Percentiles rank a stretch among this genome's conserved stretches.
Conservation (phyloP, 2,113 vertebrate species). For the Actinemys pallida region DNA sequence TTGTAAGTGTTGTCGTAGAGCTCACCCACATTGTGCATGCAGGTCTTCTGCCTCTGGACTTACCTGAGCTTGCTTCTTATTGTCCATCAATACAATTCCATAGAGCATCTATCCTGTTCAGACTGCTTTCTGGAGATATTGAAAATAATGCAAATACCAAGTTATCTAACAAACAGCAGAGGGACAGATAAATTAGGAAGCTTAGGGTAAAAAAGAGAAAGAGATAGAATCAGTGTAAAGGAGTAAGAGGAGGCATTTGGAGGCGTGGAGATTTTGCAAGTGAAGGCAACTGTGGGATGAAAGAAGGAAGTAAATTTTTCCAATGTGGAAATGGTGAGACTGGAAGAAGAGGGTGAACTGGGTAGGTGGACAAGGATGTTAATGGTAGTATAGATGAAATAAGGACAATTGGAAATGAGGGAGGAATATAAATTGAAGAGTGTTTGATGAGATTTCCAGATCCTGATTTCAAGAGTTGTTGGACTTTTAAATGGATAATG, state of each 20-base stretch:
- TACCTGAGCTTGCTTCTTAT: not conserved
- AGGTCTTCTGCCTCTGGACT: not conserved
- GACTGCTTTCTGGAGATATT: not conserved
- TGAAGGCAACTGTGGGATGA: rapidly evolving
- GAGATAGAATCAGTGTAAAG: not conserved
- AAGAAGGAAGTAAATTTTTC: not conserved
- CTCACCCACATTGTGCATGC: conserved; percentile 9
- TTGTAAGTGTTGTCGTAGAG: not conserved
- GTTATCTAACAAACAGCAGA: not conserved
- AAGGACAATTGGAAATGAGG: not conserved
- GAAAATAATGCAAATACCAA: not conserved
- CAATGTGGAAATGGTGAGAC: too few relatives aligned
- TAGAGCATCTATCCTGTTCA: not conserved
- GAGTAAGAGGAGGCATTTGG: not conserved
- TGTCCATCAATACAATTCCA: not conserved
- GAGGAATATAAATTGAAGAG: not conserved
- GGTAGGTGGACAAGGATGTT: not conserved
- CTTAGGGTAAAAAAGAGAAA: not conserved
- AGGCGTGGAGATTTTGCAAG: not conserved
- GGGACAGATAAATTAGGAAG: not conserved
- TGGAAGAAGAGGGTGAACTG: not conserved
- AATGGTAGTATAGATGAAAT: not conserved
- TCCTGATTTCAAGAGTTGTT: not conserved
- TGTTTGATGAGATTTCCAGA: not conserved
- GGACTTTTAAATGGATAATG: not conserved